Percentiles rank a stretch among this genome's conserved stretches.
Conservation (phyloP, 1,140 invertebrate species). For the Heterodera schachtii region DNA sequence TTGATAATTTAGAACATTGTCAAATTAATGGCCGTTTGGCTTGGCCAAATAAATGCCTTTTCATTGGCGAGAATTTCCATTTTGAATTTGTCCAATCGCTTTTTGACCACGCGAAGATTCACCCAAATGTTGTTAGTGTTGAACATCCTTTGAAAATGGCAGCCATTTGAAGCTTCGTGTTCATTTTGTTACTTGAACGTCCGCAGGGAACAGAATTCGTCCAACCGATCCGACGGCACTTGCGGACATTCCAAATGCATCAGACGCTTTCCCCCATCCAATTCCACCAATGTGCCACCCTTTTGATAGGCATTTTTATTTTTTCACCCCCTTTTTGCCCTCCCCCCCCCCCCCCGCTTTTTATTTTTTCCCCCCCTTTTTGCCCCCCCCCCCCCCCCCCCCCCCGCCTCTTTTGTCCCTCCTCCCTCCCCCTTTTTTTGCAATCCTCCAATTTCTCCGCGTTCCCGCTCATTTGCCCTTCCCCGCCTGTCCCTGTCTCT, state of each 20-base stretch:
- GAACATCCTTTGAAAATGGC: conserved; percentile 76
- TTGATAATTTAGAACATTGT: not conserved
- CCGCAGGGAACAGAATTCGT: conserved; percentile 98
- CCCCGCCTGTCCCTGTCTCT: too few species aligned
- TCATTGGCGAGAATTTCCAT: conserved; percentile 85
- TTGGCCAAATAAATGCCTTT: conserved; percentile 47
- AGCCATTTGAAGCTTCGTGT: not conserved
- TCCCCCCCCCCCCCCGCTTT: too few species aligned
- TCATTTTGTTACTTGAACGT: conserved; percentile 78
- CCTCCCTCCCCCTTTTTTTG: too few species aligned
- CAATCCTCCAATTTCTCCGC: too few species aligned
- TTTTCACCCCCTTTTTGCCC: too few species aligned
- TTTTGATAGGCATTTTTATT: conserved; percentile 59
- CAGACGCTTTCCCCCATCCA: conserved; percentile 78
- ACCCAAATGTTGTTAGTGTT: conserved; percentile 99
- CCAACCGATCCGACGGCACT: conserved; percentile 92
- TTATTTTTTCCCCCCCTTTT: too few species aligned
- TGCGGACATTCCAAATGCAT: conserved; percentile 96
- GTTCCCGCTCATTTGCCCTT: too few species aligned
- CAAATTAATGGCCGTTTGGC: conserved; percentile 1
- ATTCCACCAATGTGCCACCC: conserved; percentile 96
- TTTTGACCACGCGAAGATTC: conserved; percentile 83
- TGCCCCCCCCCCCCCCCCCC: too few species aligned
- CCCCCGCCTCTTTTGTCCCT: too few species aligned
- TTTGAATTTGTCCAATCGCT: conserved; percentile 79